Base-by-base conservation (phyloP, 2,797 vertebrate species). In the Knipowitschia caucasica region DNA sequence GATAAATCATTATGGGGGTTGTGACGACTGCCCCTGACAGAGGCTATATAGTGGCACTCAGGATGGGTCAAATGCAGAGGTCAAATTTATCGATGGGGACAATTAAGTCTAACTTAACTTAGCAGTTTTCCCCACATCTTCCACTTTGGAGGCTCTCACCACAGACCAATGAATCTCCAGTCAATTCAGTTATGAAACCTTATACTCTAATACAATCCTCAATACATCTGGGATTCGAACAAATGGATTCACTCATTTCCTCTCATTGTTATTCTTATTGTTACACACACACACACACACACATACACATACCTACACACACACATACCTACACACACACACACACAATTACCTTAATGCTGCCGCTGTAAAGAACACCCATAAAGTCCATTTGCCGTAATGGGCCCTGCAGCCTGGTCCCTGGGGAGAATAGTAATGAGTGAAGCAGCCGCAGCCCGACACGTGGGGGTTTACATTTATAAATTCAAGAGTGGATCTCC, bases 341-440 rank as follows among this genome's bases (percentile, higher is more conserved):
- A 20, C 55, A 71, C 71, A 84, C 86, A 90, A 89, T 92, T 88
- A 89, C 73, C 76, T 86, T 90, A 91, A 91, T 91, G 89, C 77
- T 78, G 70, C 64, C 70, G 67, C 82, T 71, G 77, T 83, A 86
- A 85, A 84, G 82, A 86, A 79, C 75, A 82, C 66, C 83, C 83
- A 77, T 86, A 86, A 87, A 89, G 87, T 84, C 85, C 73, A 89
- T 91, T 89, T 89, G 78, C 84, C 44, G 40, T 89, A 88, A 90
- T 89, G 84, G 69, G 62, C 63, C 59, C 69, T 60, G 53, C 39
- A 43, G 58, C 70, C 70, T 77, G 34, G 56, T 81, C 83, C 74
- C 86, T 69, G 82, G 62, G 73, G 88, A 85, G 88, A 88, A 90
- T 88, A 30, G 69, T 86, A 89, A 90, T 86, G 83, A 86, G 75